phyloP scores from a whole-genome alignment of 2,888 invertebrate species.

The Pachydiplax longipennis region DNA sequence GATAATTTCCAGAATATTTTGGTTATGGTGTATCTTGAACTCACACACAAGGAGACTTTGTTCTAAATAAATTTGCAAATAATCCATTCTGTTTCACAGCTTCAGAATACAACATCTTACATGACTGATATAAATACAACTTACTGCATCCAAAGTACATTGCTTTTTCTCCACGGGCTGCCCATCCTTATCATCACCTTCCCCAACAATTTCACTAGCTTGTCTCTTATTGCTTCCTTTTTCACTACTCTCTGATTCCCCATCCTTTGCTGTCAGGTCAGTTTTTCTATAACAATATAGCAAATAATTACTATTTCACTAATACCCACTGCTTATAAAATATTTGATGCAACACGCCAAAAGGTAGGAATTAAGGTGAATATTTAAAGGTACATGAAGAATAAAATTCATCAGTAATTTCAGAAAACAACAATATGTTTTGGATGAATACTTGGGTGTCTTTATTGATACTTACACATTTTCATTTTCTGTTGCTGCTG shows the following conservation, averaged over 20 bases:
- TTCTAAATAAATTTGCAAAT: too few relatives aligned
- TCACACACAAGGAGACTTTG: too few relatives aligned
- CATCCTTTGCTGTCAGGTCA: background rate
- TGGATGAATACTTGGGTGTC: too few relatives aligned
- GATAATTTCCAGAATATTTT: too few relatives aligned
- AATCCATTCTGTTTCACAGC: too few relatives aligned
- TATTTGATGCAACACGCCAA: too few relatives aligned
- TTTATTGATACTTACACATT: background rate
- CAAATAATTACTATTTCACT: background rate
- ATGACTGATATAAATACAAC: background rate
- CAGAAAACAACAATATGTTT: background rate
- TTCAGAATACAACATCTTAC: too few relatives aligned
- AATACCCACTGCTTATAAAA: background rate
- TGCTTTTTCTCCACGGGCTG: background rate
- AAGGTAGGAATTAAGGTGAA: too few relatives aligned
- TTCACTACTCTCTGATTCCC: background rate
- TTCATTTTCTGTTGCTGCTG: conserved; percentile 46
- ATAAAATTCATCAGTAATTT: background rate
- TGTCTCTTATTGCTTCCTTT: background rate
- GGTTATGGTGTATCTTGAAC: too few relatives aligned
- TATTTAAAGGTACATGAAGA: background rate
- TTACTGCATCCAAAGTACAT: background rate
- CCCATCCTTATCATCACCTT: background rate
- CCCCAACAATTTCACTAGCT: background rate
- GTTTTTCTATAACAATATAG: background rate